Conservation (phyloP, 2,888 invertebrate genomes). For the Dusona sp. region DNA sequence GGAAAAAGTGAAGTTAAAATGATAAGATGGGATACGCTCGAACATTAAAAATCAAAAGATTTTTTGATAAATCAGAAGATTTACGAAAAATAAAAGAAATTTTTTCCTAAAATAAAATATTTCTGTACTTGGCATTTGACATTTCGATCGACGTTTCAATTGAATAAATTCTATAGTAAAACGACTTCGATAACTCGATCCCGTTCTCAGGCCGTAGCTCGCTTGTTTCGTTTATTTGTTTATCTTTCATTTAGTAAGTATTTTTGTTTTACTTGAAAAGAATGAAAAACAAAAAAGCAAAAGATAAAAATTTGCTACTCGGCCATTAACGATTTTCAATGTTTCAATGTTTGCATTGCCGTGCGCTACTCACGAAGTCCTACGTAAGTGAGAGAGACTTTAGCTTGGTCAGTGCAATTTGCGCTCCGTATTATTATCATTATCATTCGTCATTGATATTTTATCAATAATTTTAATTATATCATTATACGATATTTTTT, state of each 20-base stretch:
- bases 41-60: no score
- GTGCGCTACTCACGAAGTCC: slow-evolving; percentile 81
- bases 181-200: slow-evolving; percentile 18
- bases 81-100: neutral
- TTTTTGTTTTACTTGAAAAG: slow-evolving; percentile 35
- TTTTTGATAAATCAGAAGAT: no score
- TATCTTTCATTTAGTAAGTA: slow-evolving; percentile 17
- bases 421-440: slow-evolving; percentile 61
- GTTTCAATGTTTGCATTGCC: slow-evolving; percentile 82
- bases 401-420: slow-evolving; percentile 69
- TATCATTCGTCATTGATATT: slow-evolving; percentile 50
- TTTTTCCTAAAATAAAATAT: neutral
- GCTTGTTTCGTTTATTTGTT: slow-evolving; percentile 16
- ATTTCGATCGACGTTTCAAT: neutral
- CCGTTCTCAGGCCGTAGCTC: slow-evolving; percentile 20
- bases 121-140: no score
- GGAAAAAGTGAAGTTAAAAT: no score
- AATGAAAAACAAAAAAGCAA: neutral
- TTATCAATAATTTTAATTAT: slow-evolving; percentile 11
- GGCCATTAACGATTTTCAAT: slow-evolving; percentile 81
- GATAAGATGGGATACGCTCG: no score
- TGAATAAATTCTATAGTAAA: neutral
- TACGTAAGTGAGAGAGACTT: slow-evolving; percentile 82
- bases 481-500: neutral
- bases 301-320: slow-evolving; percentile 55